A percentile compares a stretch with the other conserved stretches of the same genome.
Evolutionary conservation across 1,140 invertebrate genomes (phyloP).

Genomic region (Pemphigus obesinymphae): DNA sequence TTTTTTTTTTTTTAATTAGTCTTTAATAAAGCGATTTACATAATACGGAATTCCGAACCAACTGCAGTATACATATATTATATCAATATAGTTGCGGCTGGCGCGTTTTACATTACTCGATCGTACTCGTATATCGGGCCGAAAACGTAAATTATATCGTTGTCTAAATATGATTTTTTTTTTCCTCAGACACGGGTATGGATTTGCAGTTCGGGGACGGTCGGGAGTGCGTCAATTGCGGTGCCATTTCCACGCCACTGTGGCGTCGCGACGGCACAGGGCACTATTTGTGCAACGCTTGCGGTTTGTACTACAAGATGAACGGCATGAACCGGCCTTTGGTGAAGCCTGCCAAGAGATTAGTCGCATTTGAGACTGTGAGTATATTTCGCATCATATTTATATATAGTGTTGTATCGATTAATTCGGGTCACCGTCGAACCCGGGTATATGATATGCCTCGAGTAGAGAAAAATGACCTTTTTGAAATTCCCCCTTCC

Average conservation of each 20-base stretch:
- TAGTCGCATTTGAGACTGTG: slow-evolving; percentile 56
- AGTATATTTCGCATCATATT: no score
- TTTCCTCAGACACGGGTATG: slow-evolving; percentile 64
- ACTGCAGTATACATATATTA: not conserved
- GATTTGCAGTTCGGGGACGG: slow-evolving; percentile 80
- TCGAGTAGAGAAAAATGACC: no score
- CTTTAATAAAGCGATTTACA: not conserved
- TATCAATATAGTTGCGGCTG: not conserved
- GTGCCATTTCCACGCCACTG: slow-evolving; percentile 88
- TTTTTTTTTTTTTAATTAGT: no score
- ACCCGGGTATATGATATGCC: no score
- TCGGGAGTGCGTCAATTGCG: slow-evolving; percentile 94
- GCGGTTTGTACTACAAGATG: slow-evolving; percentile 93
- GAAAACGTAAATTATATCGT: not conserved
- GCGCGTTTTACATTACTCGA: not conserved
- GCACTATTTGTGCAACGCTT: slow-evolving; percentile 97
- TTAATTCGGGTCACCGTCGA: not conserved
- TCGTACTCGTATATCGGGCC: no score
- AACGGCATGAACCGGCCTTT: slow-evolving; percentile 88
- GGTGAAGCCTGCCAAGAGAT: slow-evolving; percentile 81
- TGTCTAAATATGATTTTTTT: not conserved
- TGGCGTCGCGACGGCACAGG: slow-evolving; percentile 94
- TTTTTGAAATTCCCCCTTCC: no score
- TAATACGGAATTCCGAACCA: not conserved
- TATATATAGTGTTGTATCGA: no score